These are phyloP conservation scores for Drosophila watanabei DNA, from an alignment of 1,140 invertebrate species.

Conservation along the genomic window DNA sequence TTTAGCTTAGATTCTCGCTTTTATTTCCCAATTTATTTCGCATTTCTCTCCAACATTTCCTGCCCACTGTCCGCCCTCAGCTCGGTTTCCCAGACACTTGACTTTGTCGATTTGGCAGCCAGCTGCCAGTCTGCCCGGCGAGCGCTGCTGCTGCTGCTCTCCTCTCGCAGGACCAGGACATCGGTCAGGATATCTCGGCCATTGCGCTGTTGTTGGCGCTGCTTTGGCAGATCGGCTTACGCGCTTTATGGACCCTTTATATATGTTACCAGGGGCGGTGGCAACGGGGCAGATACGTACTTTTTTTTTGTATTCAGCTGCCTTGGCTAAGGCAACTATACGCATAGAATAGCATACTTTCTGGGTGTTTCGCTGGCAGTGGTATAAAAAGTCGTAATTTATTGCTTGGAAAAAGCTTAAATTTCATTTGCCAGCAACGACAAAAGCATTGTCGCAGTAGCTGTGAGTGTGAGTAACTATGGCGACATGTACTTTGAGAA, in stretches of 20 bases:
- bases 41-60: conserved; percentile 6
- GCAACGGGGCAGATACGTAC: conserved; percentile 14
- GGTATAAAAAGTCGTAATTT: conserved; percentile 85
- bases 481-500: conserved; percentile 21
- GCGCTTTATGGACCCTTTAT: conserved; percentile 73
- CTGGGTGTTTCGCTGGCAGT: conserved; percentile 60
- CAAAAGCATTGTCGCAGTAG: conserved; percentile 65
- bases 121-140: conserved; percentile 21
- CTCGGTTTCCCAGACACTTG: conserved; percentile 62
- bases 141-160: not conserved
- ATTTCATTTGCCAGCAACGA: conserved; percentile 81
- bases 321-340: conserved; percentile 67
- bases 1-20: conserved; percentile 8
- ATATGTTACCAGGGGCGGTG: conserved; percentile 26
- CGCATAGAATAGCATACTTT: conserved; percentile 44
- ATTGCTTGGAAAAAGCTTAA: conserved; percentile 84
- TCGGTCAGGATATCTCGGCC: conserved; percentile 53
- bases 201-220: conserved; percentile 35
- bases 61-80: conserved; percentile 47
- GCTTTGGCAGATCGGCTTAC: conserved; percentile 77
- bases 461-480: conserved; percentile 59
- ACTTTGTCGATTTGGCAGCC: conserved; percentile 56
- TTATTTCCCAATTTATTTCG: conserved; percentile 11
- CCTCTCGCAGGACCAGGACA: conserved; percentile 33
- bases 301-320: conserved; percentile 29